These are phyloP conservation scores for Procapra przewalskii DNA, from an alignment of 2,113 vertebrate genomes.

Conservation along the genomic window DNA sequence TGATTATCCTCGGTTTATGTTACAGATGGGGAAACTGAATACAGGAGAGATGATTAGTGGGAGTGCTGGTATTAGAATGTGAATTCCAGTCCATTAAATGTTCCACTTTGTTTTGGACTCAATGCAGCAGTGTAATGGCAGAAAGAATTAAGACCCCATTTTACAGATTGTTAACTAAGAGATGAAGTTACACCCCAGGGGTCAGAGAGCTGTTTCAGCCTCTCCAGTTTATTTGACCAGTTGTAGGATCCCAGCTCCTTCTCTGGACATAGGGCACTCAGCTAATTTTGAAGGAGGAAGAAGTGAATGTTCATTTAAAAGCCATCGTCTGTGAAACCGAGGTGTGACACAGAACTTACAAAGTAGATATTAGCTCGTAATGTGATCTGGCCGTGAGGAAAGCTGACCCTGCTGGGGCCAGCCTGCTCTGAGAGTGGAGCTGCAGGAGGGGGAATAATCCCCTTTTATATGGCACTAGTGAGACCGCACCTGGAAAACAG, in stretches of 20 bases:
- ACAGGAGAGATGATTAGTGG: background rate
- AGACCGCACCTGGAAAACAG: conserved; percentile 58
- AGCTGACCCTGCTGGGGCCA: background rate
- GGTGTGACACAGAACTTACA: conserved; percentile 47
- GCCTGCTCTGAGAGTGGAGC: conserved; percentile 5
- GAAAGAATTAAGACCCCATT: background rate
- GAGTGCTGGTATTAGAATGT: background rate
- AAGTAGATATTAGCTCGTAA: conserved; percentile 57
- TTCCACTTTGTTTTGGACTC: background rate
- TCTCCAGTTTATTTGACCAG: background rate
- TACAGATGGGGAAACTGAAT: background rate
- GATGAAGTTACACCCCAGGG: background rate
- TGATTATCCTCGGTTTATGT: background rate
- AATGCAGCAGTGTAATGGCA: background rate
- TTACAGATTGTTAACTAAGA: conserved; percentile 29
- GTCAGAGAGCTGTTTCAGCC: background rate
- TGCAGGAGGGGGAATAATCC: conserved; percentile 64
- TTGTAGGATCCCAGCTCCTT: background rate
- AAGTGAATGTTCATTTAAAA: background rate
- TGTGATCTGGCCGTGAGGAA: conserved; percentile 45
- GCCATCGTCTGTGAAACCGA: background rate
- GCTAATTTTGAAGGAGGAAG: conserved; percentile 22
- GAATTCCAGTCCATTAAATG: background rate
- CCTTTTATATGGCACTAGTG: conserved; percentile 60
- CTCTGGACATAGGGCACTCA: background rate